phyloP scores from a whole-genome alignment of 1,140 invertebrate species.

The Drosophila busckii region DNA sequence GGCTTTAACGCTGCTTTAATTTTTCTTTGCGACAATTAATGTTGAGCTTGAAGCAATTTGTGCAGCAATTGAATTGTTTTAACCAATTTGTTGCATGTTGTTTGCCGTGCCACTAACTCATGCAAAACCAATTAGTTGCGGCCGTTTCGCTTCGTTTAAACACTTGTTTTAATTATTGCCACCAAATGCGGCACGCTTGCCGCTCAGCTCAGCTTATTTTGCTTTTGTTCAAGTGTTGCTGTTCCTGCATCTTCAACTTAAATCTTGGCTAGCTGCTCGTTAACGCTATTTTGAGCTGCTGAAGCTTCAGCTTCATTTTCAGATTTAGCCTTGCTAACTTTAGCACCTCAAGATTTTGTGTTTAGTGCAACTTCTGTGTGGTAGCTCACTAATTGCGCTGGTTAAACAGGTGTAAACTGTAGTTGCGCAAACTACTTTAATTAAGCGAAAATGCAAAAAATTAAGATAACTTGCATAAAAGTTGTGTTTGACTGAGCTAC shows the following conservation, averaged over 20 bases:
- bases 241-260: constrained; percentile 7
- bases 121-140: constrained; percentile 71
- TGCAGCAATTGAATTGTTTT: constrained; percentile 12
- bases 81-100: constrained; percentile 12
- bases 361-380: constrained; percentile 23
- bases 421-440: too few relatives aligned
- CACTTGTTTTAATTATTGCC: constrained; percentile 31
- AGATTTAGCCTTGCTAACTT: constrained; percentile 31
- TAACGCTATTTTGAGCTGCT: constrained; percentile 29
- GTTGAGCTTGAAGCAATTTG: constrained; percentile 8
- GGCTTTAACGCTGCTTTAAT: background rate
- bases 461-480: too few relatives aligned
- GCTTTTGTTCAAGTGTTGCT: constrained; percentile 7
- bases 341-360: constrained; percentile 39
- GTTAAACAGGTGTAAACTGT: background rate
- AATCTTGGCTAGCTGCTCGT: constrained; percentile 43
- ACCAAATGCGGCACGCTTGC: constrained; percentile 24
- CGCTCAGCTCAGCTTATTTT: constrained; percentile 1
- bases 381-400: constrained; percentile 34
- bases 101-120: constrained; percentile 34
- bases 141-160: constrained; percentile 62
- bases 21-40: constrained; percentile 7
- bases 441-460: too few relatives aligned
- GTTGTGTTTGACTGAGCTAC: too few relatives aligned
- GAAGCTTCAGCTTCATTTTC: constrained; percentile 11